Evolutionary conservation across 2,797 vertebrate species (phyloP).

Genomic region (Holocentrus rufus): DNA sequence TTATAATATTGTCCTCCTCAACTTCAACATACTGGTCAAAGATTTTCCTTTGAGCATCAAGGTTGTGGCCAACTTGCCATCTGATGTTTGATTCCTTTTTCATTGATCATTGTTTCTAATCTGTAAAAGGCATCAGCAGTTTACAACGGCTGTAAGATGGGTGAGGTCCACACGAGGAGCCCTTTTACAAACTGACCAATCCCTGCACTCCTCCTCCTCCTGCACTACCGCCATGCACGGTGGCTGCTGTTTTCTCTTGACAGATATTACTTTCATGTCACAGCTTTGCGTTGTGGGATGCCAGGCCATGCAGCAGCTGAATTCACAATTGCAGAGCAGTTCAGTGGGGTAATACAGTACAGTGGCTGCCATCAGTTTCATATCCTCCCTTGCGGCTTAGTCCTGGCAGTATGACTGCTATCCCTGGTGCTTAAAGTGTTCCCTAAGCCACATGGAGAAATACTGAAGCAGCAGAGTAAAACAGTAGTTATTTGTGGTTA

Average conservation of each 20-base stretch:
- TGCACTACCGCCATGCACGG: conserved; percentile 20
- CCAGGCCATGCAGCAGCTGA: not conserved
- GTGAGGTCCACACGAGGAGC: too few relatives aligned
- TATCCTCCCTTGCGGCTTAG: conserved; percentile 14
- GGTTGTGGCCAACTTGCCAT: too few relatives aligned
- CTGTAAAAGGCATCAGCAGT: too few relatives aligned
- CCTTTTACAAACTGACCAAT: too few relatives aligned
- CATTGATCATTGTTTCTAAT: too few relatives aligned
- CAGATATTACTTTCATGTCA: conserved; percentile 36
- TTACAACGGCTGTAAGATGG: too few relatives aligned
- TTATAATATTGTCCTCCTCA: too few relatives aligned
- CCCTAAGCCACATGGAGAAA: conserved; percentile 3
- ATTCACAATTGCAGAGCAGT: conserved; percentile 23
- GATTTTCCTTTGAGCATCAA: too few relatives aligned
- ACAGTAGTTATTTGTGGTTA: not conserved
- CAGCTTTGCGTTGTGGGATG: conserved; percentile 18
- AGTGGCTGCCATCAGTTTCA: conserved; percentile 37
- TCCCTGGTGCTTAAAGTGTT: not conserved
- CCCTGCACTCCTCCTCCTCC: too few relatives aligned
- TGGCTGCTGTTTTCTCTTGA: conserved; percentile 25
- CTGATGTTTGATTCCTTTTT: too few relatives aligned
- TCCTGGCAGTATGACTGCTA: not conserved
- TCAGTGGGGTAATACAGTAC: conserved; percentile 35
- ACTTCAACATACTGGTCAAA: too few relatives aligned
- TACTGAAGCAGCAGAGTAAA: not conserved